A percentile compares a stretch with the other conserved stretches of the same genome.
phyloP scores from a whole-genome alignment of 2,888 invertebrate genomes.

The Glyphotaelius pellucidus region DNA sequence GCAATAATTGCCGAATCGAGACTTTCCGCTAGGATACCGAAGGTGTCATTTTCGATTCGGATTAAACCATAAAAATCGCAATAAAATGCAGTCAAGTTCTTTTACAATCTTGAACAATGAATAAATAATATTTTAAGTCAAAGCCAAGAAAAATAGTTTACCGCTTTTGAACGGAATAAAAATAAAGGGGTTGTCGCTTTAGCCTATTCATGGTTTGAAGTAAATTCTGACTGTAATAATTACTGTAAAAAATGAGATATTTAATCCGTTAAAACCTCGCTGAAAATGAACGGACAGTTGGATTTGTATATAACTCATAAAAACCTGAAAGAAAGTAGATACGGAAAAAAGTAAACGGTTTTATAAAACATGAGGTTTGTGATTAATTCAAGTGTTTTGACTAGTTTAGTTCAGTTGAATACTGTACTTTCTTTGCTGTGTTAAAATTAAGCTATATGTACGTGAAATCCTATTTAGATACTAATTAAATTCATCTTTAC shows the following conservation, averaged over 20 bases:
- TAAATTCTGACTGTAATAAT: background rate
- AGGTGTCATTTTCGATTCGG: conserved; percentile 46
- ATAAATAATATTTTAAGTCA: background rate
- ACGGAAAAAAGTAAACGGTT: background rate
- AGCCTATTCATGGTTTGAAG: background rate
- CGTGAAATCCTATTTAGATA: no score
- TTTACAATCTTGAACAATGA: background rate
- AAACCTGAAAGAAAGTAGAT: background rate
- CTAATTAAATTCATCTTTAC: no score
- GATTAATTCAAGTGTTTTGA: background rate
- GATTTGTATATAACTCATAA: background rate
- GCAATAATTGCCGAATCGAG: background rate
- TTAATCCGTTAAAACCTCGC: background rate
- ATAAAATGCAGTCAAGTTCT: conserved; percentile 15
- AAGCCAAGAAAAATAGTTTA: background rate
- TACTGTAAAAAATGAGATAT: background rate
- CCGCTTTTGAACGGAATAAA: background rate
- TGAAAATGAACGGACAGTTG: background rate
- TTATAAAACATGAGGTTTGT: background rate
- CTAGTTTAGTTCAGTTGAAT: background rate
- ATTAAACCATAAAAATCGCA: conserved; percentile 42
- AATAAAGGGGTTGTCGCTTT: background rate
- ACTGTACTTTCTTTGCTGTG: background rate
- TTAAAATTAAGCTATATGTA: no score
- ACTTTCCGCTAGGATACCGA: conserved; percentile 5